Base-by-base conservation (phyloP, 2,888 invertebrate genomes). In the Netelia fuscicornis region DNA sequence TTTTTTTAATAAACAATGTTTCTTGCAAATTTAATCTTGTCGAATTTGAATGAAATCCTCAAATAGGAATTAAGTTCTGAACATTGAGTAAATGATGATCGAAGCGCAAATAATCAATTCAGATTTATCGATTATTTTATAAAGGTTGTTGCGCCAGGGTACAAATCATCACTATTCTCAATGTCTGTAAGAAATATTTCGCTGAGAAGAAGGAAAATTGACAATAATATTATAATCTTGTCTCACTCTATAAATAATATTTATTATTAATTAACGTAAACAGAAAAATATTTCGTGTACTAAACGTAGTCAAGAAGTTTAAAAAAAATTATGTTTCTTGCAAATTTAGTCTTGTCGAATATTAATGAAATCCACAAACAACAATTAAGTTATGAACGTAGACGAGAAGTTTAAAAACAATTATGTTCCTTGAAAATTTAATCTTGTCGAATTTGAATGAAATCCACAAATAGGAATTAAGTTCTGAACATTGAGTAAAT, bases 171-270 rank as follows among this genome's bases (percentile, higher is more conserved):
- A n/a, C 68, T 68, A 52, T 17, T 70, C 48, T 74, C 72, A 54
- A 44, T 20, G 42, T 30, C 20, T 52, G 62, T 68, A 78, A 83
- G 74, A 78, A 83, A 82, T 72, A 65, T 72, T 56, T 52, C 48
- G 11, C 2, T 1, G 48, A 13, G 48, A 2, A 48, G 13, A 48
- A 48, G 23, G n/a, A 25, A 13, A 52, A 72, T 72, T 78, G 82
- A 67, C 77, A 83, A 58, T 83, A 83, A 72, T 78, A 83, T 67
- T 78, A 67, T 83, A 77, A 78, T 64, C n/a, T 60, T 71, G 58
- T 54, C 80, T 56, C 67, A 67, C 52, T 23, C 62, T 72, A 67
- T 72, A 72, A 71, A 71, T 60, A 37, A 17, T 67, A 83, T 83
- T 48, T 58, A 72, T 76, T 67, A 23, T 65, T 42, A 37, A 42